Evolutionary conservation across 2,888 invertebrate genomes (phyloP).

Genomic region (Dusona sp.): DNA sequence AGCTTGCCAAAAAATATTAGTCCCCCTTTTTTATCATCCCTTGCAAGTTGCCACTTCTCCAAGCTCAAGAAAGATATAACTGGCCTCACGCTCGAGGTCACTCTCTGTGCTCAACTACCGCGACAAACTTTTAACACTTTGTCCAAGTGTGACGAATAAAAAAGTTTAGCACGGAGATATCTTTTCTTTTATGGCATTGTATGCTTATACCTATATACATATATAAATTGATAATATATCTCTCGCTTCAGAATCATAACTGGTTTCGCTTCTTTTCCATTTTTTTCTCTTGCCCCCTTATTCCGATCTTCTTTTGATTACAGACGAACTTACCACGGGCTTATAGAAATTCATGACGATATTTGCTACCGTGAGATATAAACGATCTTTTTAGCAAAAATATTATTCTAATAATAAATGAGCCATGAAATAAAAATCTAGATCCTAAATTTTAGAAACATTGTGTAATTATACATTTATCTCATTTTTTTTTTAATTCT

Average conservation of each 20-base stretch:
- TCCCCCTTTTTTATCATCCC: slow-evolving; percentile 6
- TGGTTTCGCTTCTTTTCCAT: background rate
- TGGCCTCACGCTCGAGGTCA: slow-evolving; percentile 13
- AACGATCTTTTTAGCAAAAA: background rate
- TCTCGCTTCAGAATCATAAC: background rate
- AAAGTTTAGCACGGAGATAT: background rate
- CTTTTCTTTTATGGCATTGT: slow-evolving; percentile 46
- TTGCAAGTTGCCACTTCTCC: slow-evolving; percentile 17
- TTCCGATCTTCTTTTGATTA: background rate
- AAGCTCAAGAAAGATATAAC: slow-evolving; percentile 13
- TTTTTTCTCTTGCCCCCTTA: background rate
- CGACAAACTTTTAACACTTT: slow-evolving; percentile 56
- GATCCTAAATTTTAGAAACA: no score
- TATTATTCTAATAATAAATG: background rate
- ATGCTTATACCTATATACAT: background rate
- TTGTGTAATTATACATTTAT: no score
- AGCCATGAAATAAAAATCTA: background rate
- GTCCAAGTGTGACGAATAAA: background rate
- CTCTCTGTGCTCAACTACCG: slow-evolving; percentile 24
- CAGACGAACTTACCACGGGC: background rate
- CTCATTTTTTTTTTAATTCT: no score
- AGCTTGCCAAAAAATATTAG: slow-evolving; percentile 49
- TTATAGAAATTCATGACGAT: background rate
- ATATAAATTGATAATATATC: background rate
- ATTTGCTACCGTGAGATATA: background rate